phyloP scores from a whole-genome alignment of 2,888 invertebrate species.

The Spisula solida region DNA sequence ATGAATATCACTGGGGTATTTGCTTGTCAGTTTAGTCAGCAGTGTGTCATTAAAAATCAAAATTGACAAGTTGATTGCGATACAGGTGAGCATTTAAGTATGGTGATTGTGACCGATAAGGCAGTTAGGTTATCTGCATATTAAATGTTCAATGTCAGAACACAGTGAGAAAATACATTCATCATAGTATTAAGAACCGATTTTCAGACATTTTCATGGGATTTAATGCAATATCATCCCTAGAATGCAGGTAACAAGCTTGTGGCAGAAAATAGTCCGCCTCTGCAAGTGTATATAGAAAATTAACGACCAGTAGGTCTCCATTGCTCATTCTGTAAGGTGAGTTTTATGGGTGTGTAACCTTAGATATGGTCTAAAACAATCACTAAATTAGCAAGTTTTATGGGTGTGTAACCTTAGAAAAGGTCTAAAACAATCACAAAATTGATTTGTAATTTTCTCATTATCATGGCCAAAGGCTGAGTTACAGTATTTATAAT shows the following conservation, averaged over 20 bases:
- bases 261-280: background rate
- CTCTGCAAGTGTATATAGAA: background rate
- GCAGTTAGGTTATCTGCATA: background rate
- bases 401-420: background rate
- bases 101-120: background rate
- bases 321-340: background rate
- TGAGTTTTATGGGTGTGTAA: conserved; percentile 13
- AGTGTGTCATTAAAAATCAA: background rate
- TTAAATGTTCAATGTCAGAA: conserved; percentile 13
- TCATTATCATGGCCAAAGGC: conserved; percentile 24
- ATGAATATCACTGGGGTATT: background rate
- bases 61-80: conserved; percentile 19
- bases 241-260: background rate
- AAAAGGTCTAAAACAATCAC: conserved; percentile 9
- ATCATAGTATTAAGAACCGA: background rate
- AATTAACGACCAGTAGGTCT: conserved; percentile 18
- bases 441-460: conserved; percentile 25
- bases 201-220: background rate
- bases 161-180: background rate
- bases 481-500: conserved; percentile 4
- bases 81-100: background rate
- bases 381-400: conserved; percentile 1
- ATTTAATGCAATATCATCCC: background rate
- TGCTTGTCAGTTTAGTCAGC: background rate
- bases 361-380: conserved; percentile 3